Percentiles rank a stretch among this genome's conserved stretches.
These are phyloP conservation scores for Drosophila leonis DNA, from an alignment of 2,888 invertebrate species.

Conservation along the genomic window DNA sequence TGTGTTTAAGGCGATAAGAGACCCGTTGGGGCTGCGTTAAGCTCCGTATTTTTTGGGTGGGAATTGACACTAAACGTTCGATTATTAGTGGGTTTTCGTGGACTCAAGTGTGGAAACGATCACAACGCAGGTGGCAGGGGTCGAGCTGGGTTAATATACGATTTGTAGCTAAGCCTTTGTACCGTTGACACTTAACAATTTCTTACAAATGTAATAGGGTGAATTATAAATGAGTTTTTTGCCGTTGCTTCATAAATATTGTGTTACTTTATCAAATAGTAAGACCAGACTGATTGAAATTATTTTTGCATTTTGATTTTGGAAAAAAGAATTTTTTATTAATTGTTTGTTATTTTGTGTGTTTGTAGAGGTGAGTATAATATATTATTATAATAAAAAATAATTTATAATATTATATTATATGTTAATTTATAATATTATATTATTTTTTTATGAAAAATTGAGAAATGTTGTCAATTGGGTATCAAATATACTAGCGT, in stretches of 20 bases:
- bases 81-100: constrained; percentile 64
- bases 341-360: no score
- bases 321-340: no score
- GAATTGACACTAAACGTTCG: constrained; percentile 69
- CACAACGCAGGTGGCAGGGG: neutral
- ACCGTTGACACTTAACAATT: neutral
- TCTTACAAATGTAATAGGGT: neutral
- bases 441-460: no score
- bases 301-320: no score
- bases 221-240: neutral
- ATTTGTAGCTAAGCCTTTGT: constrained; percentile 5
- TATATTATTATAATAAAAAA: no score
- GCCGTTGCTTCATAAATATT: neutral
- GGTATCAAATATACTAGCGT: neutral
- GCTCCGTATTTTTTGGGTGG: constrained; percentile 32
- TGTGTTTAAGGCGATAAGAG: constrained; percentile 39
- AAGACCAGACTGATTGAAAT: no score
- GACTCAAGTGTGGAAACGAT: constrained; percentile 38
- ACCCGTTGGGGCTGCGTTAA: constrained; percentile 11
- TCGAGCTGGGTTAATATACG: constrained; percentile 24
- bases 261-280: no score
- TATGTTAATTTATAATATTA: no score
- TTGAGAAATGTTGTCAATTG: neutral
- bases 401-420: no score
- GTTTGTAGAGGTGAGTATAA: no score